Conservation (phyloP, 1,140 invertebrate species). For the Drosophila bocki region DNA sequence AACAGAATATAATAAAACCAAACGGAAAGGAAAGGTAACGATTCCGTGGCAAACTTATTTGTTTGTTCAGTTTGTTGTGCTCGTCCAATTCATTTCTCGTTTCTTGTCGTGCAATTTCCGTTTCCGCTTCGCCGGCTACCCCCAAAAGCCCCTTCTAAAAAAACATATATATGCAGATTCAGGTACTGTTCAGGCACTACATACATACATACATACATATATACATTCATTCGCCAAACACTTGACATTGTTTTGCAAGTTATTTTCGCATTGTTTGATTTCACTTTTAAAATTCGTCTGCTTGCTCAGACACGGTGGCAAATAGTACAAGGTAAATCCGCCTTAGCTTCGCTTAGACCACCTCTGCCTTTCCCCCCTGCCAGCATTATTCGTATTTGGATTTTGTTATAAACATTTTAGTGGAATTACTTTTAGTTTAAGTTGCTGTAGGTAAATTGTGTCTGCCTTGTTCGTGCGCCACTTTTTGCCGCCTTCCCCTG, state of each 20-base stretch:
- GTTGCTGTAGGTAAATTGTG: conserved; percentile 52
- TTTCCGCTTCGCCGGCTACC: conserved; percentile 30
- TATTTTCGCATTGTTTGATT: conserved; percentile 82
- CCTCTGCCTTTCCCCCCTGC: background rate
- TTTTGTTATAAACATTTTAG: conserved; percentile 77
- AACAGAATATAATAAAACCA: background rate
- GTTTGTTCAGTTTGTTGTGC: conserved; percentile 28
- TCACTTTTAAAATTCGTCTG: conserved; percentile 77
- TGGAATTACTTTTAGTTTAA: conserved; percentile 79
- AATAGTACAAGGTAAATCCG: conserved; percentile 27
- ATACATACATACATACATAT: no score
- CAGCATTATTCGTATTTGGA: conserved; percentile 69
- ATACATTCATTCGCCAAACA: conserved; percentile 32
- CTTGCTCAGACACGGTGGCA: conserved; percentile 66
- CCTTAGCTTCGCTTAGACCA: conserved; percentile 10
- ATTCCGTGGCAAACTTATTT: conserved; percentile 35
- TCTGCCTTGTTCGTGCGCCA: conserved; percentile 7
- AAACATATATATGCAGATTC: background rate
- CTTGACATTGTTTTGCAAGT: conserved; percentile 76
- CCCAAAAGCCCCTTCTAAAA: background rate
- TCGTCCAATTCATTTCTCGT: conserved; percentile 40
- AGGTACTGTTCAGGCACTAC: background rate
- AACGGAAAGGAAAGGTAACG: conserved; percentile 17
- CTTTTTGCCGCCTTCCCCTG: background rate
- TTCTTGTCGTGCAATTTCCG: conserved; percentile 47